Evolutionary conservation across 2,888 invertebrate species (phyloP), one percentile per base, ranked within the genome.

Genomic region (Cephus pygmeus): DNA sequence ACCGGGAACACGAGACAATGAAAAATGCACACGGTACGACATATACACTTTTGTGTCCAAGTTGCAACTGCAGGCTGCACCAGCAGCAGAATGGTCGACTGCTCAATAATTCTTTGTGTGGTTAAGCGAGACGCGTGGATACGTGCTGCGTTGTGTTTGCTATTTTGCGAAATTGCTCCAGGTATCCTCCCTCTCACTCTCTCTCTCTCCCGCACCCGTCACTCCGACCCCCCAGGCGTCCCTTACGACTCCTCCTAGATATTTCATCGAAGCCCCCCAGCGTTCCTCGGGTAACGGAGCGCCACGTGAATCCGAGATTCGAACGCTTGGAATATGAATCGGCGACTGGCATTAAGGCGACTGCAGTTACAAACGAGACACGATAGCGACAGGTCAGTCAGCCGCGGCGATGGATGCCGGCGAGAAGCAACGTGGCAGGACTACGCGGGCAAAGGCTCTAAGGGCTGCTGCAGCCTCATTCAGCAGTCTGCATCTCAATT

Each of bases 21-120:
- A 83, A 84, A 84, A 82, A 84, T 84, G 81, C 84, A 82, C 76
- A 78, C 73, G 77, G 73, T n/a, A 78, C 81, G 77, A 78, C 81
- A 81, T 77, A 80, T 75, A 79, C 81, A 81, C 80, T 78, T 77
- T 83, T 78, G 76, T 73, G 76, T 81, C 79, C 80, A 79, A 79
- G 75, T 73, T 77, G 71, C 69, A 69, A 74, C 79, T 78, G 68
- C 78, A 40, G 76, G 33, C 69, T 79, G 74, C 79, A 12, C 12
- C 35, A 79, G 78, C 75, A 34, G 34, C 34, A 75, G 69, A 80
- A 79, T 56, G 78, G 74, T 73, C 77, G 79, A 81, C 76, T 80
- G 80, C 76, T 82, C 79, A 81, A 82, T 83, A 82, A 81, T 83
- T 83, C 82, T 81, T 82, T 81, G 82, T 82, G 80, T 80, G 82